phyloP scores from a whole-genome alignment of 2,113 vertebrate species.

The Ellobius talpinus region DNA sequence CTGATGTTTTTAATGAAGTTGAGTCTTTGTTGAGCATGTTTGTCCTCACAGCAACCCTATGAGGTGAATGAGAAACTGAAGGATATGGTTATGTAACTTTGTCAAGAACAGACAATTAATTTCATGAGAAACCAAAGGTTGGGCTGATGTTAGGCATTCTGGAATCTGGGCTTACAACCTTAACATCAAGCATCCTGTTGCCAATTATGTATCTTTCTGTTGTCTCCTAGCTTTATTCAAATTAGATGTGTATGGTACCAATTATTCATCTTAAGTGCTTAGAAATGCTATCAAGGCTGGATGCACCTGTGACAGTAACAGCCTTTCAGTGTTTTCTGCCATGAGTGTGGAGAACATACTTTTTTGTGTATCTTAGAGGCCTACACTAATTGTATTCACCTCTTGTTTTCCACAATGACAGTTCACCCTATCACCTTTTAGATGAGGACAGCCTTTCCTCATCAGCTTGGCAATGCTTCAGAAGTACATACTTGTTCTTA shows the following conservation, averaged over 20 bases:
- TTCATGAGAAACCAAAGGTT: neutral
- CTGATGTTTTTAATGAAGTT: neutral
- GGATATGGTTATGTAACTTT: neutral
- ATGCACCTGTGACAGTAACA: neutral
- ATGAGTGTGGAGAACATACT: neutral
- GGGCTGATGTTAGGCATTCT: neutral
- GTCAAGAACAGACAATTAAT: neutral
- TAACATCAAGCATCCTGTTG: neutral
- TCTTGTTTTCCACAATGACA: constrained; percentile 4
- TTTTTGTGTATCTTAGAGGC: constrained; percentile 10
- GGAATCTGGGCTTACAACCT: neutral
- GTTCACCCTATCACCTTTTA: neutral
- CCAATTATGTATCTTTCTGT: neutral
- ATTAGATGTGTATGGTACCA: neutral
- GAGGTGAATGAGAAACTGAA: neutral
- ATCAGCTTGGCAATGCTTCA: constrained; percentile 34
- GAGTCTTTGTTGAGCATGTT: neutral
- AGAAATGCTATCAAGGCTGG: neutral
- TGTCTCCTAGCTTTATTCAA: neutral
- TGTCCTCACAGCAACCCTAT: neutral
- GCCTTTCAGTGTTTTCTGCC: neutral
- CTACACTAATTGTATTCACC: neutral
- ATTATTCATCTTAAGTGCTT: constrained; percentile 57
- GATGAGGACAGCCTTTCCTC: neutral
- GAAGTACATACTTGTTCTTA: neutral